These are phyloP conservation scores for Microctonus aethiopoides DNA, from an alignment of 2,888 invertebrate species.

Conservation along the genomic window DNA sequence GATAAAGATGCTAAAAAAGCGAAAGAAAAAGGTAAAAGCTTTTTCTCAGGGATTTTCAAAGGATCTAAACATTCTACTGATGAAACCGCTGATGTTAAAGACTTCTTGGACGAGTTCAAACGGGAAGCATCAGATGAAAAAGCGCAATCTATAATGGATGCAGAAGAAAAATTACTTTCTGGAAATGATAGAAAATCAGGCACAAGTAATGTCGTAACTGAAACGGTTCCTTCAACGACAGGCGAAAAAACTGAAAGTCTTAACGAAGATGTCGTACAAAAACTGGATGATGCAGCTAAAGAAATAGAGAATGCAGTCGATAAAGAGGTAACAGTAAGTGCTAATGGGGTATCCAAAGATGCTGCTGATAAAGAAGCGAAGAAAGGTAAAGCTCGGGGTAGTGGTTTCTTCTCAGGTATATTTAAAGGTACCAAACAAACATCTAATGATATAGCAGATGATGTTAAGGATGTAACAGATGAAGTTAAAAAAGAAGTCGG, in stretches of 20 bases:
- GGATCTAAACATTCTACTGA: constrained; percentile 65
- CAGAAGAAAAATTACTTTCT: background rate
- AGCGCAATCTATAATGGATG: background rate
- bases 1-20: constrained; percentile 42
- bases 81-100: background rate
- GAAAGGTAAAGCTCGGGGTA: constrained; percentile 50
- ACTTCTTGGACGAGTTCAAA: background rate
- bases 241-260: too few species aligned
- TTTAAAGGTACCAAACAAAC: constrained; percentile 52
- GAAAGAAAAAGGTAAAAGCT: constrained; percentile 42
- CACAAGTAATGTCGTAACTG: too few species aligned
- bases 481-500: constrained; percentile 39
- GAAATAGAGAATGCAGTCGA: background rate
- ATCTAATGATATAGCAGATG: constrained; percentile 36
- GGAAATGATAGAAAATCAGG: too few species aligned
- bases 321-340: background rate
- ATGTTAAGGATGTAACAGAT: constrained; percentile 44
- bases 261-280: too few species aligned
- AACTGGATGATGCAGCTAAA: too few species aligned
- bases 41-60: constrained; percentile 46
- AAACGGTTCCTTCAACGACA: too few species aligned
- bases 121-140: background rate
- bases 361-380: constrained; percentile 42
- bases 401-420: constrained; percentile 53
- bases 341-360: constrained; percentile 34